Evolutionary conservation across 2,797 vertebrate species (phyloP).

Genomic region (Rhabdomys pumilio): DNA sequence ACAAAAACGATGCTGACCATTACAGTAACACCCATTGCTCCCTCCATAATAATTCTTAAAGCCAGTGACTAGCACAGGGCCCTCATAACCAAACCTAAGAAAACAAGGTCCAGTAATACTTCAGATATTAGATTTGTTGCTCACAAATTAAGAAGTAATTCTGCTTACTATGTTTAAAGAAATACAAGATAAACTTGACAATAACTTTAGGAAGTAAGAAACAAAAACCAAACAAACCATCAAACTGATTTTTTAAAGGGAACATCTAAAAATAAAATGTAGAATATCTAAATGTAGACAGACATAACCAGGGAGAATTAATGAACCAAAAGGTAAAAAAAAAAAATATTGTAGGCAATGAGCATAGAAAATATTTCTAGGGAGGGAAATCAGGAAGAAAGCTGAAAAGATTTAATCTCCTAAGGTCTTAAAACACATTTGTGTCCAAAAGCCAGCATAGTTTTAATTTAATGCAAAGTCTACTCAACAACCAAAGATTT

Average conservation of each 20-base stretch:
- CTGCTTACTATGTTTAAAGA: slow-evolving; percentile 32
- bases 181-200: slow-evolving; percentile 30
- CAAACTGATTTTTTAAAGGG: background rate
- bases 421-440: slow-evolving; percentile 45
- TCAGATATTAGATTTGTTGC: slow-evolving; percentile 42
- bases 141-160: slow-evolving; percentile 15
- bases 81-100: slow-evolving; percentile 31
- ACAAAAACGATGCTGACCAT: background rate
- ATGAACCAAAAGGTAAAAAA: background rate
- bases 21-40: slow-evolving; percentile 21
- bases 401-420: slow-evolving; percentile 10
- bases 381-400: slow-evolving; percentile 57
- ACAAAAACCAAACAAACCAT: background rate
- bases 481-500: slow-evolving; percentile 16
- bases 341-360: background rate
- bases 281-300: slow-evolving; percentile 54
- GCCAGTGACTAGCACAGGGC: background rate
- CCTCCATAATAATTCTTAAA: slow-evolving; percentile 21
- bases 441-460: background rate
- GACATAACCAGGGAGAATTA: slow-evolving; percentile 29
- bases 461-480: slow-evolving; percentile 48
- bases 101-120: slow-evolving; percentile 1
- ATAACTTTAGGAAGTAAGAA: slow-evolving; percentile 41
- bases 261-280: slow-evolving; percentile 47
- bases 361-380: slow-evolving; percentile 7